Evolutionary conservation across 1,140 invertebrate species (phyloP).

Genomic region (Panulirus ornatus): DNA sequence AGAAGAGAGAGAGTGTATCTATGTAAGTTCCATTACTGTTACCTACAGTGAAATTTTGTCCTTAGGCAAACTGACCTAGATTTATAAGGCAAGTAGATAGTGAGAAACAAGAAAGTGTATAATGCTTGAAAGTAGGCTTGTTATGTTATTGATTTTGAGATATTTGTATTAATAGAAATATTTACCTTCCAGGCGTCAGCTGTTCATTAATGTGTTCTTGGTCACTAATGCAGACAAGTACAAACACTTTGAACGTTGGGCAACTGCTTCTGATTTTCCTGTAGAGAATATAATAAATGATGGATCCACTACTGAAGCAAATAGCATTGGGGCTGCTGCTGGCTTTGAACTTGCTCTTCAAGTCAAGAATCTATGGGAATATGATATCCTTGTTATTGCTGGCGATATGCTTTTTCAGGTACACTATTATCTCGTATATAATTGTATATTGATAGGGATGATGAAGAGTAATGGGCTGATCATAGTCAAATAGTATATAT

Average conservation of each 20-base stretch:
- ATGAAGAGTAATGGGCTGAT: no score
- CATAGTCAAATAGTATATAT: no score
- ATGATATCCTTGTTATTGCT: conserved; percentile 76
- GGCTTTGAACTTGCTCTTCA: conserved; percentile 76
- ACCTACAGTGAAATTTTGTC: no score
- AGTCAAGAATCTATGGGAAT: conserved; percentile 75
- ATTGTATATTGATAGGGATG: not conserved
- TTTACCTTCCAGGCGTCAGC: conserved; percentile 74
- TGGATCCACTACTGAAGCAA: conserved; percentile 76
- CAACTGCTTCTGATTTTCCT: conserved; percentile 77
- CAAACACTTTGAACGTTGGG: conserved; percentile 77
- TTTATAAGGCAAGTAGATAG: no score
- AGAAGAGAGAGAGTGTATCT: no score
- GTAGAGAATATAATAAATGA: conserved; percentile 77
- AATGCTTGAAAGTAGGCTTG: no score
- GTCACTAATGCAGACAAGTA: conserved; percentile 78
- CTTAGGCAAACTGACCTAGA: no score
- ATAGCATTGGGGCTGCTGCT: conserved; percentile 75
- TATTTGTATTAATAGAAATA: conserved; percentile 6
- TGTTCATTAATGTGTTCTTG: conserved; percentile 76
- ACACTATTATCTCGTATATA: not conserved
- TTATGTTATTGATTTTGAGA: no score
- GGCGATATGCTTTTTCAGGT: conserved; percentile 77
- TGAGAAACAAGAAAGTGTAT: no score
- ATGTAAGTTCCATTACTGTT: no score